These are phyloP conservation scores for Eupithecia tripunctaria DNA, from an alignment of 2,888 invertebrate genomes.

Conservation along the genomic window DNA sequence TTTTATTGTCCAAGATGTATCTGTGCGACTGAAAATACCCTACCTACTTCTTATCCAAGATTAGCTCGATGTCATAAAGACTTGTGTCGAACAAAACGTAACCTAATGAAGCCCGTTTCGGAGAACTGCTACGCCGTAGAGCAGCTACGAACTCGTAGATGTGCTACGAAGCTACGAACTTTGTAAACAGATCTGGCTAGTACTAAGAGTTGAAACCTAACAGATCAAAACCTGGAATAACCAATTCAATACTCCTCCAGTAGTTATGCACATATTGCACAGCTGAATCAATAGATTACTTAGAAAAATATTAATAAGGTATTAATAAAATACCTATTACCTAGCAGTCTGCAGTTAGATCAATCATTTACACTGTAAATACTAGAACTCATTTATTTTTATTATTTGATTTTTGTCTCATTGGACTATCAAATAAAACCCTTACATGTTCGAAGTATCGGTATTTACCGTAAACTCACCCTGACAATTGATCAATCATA, in stretches of 20 bases:
- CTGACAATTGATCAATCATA: neutral
- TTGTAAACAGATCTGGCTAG: neutral
- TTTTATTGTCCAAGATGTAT: too few relatives aligned
- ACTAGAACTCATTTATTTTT: too few relatives aligned
- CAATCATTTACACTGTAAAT: too few relatives aligned
- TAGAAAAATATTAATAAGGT: too few relatives aligned
- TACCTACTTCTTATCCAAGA: neutral
- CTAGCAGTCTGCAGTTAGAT: too few relatives aligned
- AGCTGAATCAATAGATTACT: neutral
- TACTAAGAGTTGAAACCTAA: neutral
- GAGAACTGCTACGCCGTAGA: neutral
- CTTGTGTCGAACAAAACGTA: neutral
- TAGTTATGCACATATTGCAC: neutral
- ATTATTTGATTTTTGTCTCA: too few relatives aligned
- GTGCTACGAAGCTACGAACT: slow-evolving; percentile 1
- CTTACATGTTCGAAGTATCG: neutral
- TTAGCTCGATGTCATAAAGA: neutral
- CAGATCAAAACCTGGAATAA: too few relatives aligned
- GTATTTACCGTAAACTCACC: neutral
- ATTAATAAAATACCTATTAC: too few relatives aligned
- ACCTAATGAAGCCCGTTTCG: neutral
- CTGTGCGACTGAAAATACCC: neutral
- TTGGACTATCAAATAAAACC: too few relatives aligned
- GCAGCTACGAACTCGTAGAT: neutral
- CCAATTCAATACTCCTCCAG: neutral